A percentile compares a stretch with the other conserved stretches of the same genome.
phyloP scores from a whole-genome alignment of 2,797 vertebrate genomes.

The Diglossa cyanea region DNA sequence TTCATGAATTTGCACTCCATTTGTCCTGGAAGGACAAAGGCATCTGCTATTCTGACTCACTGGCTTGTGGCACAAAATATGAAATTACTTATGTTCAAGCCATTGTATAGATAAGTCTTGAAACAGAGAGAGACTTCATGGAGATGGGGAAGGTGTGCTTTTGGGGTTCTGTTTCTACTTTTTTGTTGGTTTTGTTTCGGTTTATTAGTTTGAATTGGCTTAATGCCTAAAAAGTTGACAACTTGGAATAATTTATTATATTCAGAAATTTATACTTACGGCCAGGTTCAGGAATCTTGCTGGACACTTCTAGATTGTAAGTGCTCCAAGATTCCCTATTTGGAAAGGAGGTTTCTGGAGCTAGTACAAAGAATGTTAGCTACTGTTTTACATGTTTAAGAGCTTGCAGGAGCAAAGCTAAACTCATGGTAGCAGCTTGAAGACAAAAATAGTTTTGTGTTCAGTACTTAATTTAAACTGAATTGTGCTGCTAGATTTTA shows the following conservation, averaged over 20 bases:
- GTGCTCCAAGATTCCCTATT: not conserved
- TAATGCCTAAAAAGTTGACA: not conserved
- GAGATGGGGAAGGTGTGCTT: not conserved
- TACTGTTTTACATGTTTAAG: not conserved
- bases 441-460: not conserved
- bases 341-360: not conserved
- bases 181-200: not conserved
- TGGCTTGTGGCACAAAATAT: not conserved
- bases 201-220: not conserved
- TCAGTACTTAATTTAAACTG: not conserved
- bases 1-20: not conserved
- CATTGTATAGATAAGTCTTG: not conserved
- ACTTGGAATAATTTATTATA: not conserved
- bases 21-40: not conserved
- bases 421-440: not conserved
- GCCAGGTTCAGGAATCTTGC: not conserved
- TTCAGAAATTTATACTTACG: not conserved
- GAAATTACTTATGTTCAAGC: not conserved
- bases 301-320: not conserved
- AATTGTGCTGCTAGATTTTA: not conserved
- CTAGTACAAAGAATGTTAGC: not conserved
- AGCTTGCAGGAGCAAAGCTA: not conserved
- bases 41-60: not conserved
- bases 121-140: not conserved
- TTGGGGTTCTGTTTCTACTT: accelerated